Conservation (phyloP, 2,113 vertebrate species). For the Aptenodytes forsteri region DNA sequence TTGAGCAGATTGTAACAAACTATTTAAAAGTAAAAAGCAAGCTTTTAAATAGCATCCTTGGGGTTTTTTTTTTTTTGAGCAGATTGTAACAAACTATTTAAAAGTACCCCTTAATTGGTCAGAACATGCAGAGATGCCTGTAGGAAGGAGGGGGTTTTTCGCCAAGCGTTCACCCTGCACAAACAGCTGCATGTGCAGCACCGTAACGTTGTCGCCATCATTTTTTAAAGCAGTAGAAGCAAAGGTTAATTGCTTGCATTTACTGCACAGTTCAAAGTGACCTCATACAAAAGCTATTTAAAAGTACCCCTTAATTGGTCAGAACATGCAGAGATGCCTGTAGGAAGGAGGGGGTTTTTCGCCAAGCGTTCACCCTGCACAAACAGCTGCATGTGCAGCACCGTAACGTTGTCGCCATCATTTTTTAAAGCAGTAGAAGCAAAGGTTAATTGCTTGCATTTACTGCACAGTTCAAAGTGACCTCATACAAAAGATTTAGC, state of each 20-base stretch:
- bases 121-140: background rate
- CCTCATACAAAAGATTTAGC: constrained; percentile 63
- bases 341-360: background rate
- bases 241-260: constrained; percentile 73
- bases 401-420: background rate
- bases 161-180: background rate
- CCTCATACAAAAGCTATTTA: constrained; percentile 63
- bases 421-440: constrained; percentile 43
- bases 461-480: constrained; percentile 57
- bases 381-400: constrained; percentile 8
- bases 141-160: background rate
- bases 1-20: background rate
- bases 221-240: constrained; percentile 43
- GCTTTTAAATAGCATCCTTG: background rate
- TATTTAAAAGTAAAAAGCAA: background rate
- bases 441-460: constrained; percentile 73
- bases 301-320: background rate
- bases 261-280: constrained; percentile 57
- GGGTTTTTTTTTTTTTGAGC: background rate
- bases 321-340: background rate
- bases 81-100: background rate
- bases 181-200: constrained; percentile 8
- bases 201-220: background rate
- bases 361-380: background rate
- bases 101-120: background rate